Conservation (phyloP, 2,888 invertebrate species). For the Chrysomela aeneicollis region DNA sequence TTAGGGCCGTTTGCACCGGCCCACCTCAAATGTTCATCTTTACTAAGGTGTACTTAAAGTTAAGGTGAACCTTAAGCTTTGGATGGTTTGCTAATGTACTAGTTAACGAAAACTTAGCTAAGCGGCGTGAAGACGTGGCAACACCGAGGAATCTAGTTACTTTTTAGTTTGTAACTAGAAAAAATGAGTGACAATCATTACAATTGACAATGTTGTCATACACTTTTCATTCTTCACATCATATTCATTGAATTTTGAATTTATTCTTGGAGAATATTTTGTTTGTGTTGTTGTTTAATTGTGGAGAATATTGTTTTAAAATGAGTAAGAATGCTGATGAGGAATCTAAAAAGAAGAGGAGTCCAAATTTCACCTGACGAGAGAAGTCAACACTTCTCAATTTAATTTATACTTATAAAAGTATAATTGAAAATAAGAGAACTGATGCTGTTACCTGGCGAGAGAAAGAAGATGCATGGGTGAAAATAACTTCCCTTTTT, state of each 20-base stretch:
- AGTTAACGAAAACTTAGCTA: background rate
- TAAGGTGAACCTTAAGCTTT: background rate
- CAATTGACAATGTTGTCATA: no score
- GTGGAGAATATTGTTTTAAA: background rate
- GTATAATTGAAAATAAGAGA: constrained; percentile 15
- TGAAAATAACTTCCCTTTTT: background rate
- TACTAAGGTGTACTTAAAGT: background rate
- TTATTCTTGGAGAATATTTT: background rate
- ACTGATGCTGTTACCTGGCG: constrained; percentile 19
- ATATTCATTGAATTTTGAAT: no score
- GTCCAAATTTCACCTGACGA: background rate
- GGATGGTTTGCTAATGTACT: constrained; percentile 2
- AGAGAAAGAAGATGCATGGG: constrained; percentile 13
- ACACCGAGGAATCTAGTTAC: background rate
- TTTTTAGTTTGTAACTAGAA: background rate
- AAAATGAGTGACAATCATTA: no score
- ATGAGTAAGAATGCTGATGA: background rate
- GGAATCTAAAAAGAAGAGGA: background rate
- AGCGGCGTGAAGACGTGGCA: background rate
- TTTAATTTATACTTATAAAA: background rate
- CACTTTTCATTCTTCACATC: no score
- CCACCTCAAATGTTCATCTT: background rate
- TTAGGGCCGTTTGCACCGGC: no score
- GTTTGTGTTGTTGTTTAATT: background rate
- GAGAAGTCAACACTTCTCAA: background rate